Evolutionary conservation across 2,888 invertebrate species (phyloP).

Genomic region (Crioceris asparagi): DNA sequence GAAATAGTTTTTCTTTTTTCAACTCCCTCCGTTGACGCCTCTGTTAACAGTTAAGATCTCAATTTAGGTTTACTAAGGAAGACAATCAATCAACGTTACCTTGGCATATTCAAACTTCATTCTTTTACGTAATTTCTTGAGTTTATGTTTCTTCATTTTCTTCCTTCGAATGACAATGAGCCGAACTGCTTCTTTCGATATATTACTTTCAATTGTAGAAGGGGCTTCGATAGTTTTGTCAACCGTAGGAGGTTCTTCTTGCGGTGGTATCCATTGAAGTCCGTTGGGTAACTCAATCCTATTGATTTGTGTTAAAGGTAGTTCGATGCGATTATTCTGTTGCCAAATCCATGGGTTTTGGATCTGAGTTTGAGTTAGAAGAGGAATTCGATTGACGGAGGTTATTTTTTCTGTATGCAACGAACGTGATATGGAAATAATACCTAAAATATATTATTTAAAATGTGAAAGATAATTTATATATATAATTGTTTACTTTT

Average conservation of each 20-base stretch:
- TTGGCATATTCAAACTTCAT: constrained; percentile 71
- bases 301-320: constrained; percentile 21
- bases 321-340: constrained; percentile 26
- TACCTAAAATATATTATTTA: background rate
- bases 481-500: too few species aligned
- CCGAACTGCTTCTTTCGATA: constrained; percentile 60
- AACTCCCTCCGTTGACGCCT: constrained; percentile 56
- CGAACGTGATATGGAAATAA: background rate
- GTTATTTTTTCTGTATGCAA: background rate
- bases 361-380: background rate
- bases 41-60: constrained; percentile 30
- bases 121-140: constrained; percentile 65
- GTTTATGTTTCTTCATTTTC: constrained; percentile 83
- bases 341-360: constrained; percentile 30
- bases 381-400: background rate
- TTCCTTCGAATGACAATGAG: constrained; percentile 66
- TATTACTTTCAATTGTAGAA: constrained; percentile 25
- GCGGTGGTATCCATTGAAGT: constrained; percentile 21
- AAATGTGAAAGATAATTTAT: too few species aligned
- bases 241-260: constrained; percentile 19
- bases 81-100: constrained; percentile 29
- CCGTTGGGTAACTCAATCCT: constrained; percentile 28
- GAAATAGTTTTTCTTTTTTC: constrained; percentile 68
- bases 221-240: constrained; percentile 26
- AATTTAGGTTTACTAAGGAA: constrained; percentile 1